These are phyloP conservation scores for Miichthys miiuy DNA, from an alignment of 2,797 vertebrate genomes.

Conservation along the genomic window DNA sequence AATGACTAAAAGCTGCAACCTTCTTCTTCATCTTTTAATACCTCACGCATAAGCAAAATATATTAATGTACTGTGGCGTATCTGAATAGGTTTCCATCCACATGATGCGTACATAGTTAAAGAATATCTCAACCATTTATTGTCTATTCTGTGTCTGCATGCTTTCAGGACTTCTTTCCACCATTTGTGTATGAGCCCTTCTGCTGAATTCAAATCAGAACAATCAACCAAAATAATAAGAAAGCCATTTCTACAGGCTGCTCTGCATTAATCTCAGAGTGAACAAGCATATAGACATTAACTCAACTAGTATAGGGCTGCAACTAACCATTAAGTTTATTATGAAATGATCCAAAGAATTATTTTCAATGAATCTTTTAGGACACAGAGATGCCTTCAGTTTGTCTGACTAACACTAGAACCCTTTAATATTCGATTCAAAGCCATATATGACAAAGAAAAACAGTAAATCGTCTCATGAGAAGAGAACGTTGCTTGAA, in stretches of 20 bases:
- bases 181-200: not conserved
- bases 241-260: not conserved
- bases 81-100: conserved; percentile 12
- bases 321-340: not conserved
- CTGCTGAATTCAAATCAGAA: not conserved
- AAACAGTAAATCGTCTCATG: too few relatives aligned
- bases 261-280: not conserved
- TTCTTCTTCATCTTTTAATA: not conserved
- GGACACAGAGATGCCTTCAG: not conserved
- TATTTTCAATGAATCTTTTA: not conserved
- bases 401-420: not conserved
- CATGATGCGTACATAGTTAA: not conserved
- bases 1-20: not conserved
- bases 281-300: not conserved
- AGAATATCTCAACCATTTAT: not conserved
- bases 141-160: not conserved
- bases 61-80: not conserved
- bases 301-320: not conserved
- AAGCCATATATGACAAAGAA: too few relatives aligned
- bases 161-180: not conserved
- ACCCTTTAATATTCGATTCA: too few relatives aligned
- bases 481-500: too few relatives aligned
- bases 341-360: not conserved
- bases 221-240: not conserved
- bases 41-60: not conserved